phyloP scores from a whole-genome alignment of 2,113 vertebrate species.

The Tricholaema leucomelas region DNA sequence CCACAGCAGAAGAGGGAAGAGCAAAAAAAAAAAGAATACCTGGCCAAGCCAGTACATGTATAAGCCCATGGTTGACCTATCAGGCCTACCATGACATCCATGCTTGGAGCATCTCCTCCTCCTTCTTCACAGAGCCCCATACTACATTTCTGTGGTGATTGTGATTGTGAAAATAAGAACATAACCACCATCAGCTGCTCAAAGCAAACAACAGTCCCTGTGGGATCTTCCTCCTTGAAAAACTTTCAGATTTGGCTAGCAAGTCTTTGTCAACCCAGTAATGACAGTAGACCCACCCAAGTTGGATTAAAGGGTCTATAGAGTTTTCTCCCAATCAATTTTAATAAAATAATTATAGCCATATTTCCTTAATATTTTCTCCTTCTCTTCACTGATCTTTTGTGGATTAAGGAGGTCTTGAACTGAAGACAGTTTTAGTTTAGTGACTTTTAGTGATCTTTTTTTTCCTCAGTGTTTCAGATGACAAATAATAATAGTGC shows the following conservation, averaged over 20 bases:
- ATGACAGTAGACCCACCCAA: background rate
- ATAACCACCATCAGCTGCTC: background rate
- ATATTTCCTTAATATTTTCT: background rate
- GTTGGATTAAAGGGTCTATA: background rate
- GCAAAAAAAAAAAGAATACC: too few species aligned
- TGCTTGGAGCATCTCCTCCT: too few species aligned
- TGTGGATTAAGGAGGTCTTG: background rate
- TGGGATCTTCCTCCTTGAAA: background rate
- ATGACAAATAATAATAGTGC: background rate
- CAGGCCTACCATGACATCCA: too few species aligned
- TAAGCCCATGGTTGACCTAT: too few species aligned
- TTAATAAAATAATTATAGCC: background rate
- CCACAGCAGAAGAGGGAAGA: too few species aligned
- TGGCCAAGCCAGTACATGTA: too few species aligned
- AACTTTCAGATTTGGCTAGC: background rate
- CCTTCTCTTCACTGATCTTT: background rate
- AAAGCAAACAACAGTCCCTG: background rate
- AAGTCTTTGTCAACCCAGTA: background rate
- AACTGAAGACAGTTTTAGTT: background rate
- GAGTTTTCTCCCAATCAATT: fast-evolving
- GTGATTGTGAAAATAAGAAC: background rate
- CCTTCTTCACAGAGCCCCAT: too few species aligned
- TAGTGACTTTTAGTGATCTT: background rate
- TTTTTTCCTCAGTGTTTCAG: background rate
- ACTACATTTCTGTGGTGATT: background rate